Percentiles rank a stretch among this genome's conserved stretches.
Evolutionary conservation across 2,113 vertebrate species (phyloP).

Genomic region (Peromyscus californicus): DNA sequence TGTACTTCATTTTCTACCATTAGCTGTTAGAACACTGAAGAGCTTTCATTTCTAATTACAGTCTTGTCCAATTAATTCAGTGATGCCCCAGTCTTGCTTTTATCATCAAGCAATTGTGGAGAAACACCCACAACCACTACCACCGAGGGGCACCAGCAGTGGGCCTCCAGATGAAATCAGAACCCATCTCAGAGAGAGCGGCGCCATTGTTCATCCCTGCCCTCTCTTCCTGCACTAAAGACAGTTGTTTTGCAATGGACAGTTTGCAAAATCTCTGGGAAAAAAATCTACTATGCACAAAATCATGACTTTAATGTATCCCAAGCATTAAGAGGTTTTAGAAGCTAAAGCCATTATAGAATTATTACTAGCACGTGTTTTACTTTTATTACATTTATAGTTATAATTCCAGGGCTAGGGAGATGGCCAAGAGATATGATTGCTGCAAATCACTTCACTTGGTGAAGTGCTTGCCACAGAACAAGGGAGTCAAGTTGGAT

Average conservation of each 20-base stretch:
- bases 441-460: not conserved
- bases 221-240: not conserved
- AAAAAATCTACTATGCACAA: not conserved
- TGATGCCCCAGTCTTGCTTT: constrained; percentile 32
- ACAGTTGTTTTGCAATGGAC: not conserved
- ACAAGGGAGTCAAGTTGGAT: not conserved
- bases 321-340: not conserved
- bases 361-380: not conserved
- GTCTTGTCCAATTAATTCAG: constrained; percentile 69
- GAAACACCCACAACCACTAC: not conserved
- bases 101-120: constrained; percentile 13
- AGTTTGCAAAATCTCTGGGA: not conserved
- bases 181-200: not conserved
- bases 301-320: not conserved
- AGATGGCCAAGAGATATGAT: not conserved
- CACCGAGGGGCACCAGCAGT: not conserved
- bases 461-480: not conserved
- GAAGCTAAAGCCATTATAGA: not conserved
- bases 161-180: not conserved
- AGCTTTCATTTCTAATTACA: constrained; percentile 72
- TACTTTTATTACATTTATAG: constrained; percentile 33
- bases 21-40: constrained; percentile 64
- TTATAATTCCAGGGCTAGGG: not conserved
- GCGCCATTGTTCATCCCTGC: not conserved
- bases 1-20: constrained; percentile 71